Evolutionary conservation across 2,888 invertebrate species (phyloP).

Genomic region (Cantharis rufa): DNA sequence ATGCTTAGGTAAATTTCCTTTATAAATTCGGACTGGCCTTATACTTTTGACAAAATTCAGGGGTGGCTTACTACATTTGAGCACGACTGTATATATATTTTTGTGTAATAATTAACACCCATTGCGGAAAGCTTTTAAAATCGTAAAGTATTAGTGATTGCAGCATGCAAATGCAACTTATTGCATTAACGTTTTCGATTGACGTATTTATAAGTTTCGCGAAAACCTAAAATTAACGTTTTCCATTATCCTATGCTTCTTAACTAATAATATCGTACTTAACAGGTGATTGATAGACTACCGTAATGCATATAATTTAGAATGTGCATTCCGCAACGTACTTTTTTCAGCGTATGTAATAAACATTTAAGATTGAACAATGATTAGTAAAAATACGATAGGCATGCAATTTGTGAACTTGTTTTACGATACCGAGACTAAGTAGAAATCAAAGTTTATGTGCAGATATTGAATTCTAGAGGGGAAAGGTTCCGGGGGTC

Average conservation of each 20-base stretch:
- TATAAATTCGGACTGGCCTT: too few relatives aligned
- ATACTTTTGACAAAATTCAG: too few relatives aligned
- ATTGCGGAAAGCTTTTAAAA: neutral
- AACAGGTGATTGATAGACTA: slow-evolving; percentile 5
- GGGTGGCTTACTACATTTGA: too few relatives aligned
- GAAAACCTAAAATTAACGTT: neutral
- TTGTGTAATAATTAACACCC: neutral
- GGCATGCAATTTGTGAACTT: slow-evolving; percentile 19
- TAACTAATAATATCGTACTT: neutral
- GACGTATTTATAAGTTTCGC: neutral
- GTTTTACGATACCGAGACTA: slow-evolving; percentile 15
- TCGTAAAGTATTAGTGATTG: neutral
- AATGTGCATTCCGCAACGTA: slow-evolving; percentile 12
- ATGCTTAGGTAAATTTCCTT: too few relatives aligned
- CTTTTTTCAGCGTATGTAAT: slow-evolving; percentile 3
- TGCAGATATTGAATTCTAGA: slow-evolving; percentile 6
- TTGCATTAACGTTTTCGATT: neutral
- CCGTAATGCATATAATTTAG: slow-evolving; percentile 6
- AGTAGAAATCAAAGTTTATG: slow-evolving; percentile 23
- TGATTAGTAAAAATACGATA: slow-evolving; percentile 8
- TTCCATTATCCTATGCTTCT: neutral
- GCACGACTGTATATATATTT: too few relatives aligned
- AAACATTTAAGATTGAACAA: neutral
- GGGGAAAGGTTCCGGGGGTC: slow-evolving; percentile 25
- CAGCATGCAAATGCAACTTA: neutral